Evolutionary conservation across 2,888 invertebrate species (phyloP).

Genomic region (Plagodis pulveraria): DNA sequence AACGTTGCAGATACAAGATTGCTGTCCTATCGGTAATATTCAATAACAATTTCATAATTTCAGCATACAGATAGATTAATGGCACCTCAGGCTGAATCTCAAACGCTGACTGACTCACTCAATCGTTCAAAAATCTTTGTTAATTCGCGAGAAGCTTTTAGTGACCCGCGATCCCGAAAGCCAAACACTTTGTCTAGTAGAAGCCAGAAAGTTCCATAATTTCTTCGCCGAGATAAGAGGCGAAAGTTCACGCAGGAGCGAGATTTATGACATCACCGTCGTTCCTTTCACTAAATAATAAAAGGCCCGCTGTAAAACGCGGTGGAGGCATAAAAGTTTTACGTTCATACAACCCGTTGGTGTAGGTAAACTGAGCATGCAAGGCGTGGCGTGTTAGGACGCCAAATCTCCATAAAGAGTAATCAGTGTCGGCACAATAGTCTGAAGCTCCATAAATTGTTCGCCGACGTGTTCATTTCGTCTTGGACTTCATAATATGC

Average conservation of each 20-base stretch:
- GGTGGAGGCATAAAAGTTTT: conserved; percentile 81
- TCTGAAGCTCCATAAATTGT: conserved; percentile 68
- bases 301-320: conserved; percentile 84
- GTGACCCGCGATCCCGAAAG: conserved; percentile 77
- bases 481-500: conserved; percentile 36
- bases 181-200: conserved; percentile 83
- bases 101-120: conserved; percentile 35
- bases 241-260: conserved; percentile 84
- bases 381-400: conserved; percentile 66
- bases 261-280: conserved; percentile 84
- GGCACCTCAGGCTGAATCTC: conserved; percentile 21
- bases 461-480: conserved; percentile 62
- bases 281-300: conserved; percentile 85
- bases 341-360: conserved; percentile 82
- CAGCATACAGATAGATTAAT: conserved; percentile 27
- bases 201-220: conserved; percentile 84
- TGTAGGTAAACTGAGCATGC: conserved; percentile 67
- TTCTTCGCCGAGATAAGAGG: conserved; percentile 84
- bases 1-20: conserved; percentile 55
- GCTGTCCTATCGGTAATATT: conserved; percentile 46
- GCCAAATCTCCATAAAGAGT: conserved; percentile 79
- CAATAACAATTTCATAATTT: conserved; percentile 43
- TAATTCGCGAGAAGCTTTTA: conserved; percentile 75
- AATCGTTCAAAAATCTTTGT: conserved; percentile 60
- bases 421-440: conserved; percentile 78